Evolutionary conservation across 2,797 vertebrate genomes (phyloP).

Genomic region (Pteronotus mesoamericanus): DNA sequence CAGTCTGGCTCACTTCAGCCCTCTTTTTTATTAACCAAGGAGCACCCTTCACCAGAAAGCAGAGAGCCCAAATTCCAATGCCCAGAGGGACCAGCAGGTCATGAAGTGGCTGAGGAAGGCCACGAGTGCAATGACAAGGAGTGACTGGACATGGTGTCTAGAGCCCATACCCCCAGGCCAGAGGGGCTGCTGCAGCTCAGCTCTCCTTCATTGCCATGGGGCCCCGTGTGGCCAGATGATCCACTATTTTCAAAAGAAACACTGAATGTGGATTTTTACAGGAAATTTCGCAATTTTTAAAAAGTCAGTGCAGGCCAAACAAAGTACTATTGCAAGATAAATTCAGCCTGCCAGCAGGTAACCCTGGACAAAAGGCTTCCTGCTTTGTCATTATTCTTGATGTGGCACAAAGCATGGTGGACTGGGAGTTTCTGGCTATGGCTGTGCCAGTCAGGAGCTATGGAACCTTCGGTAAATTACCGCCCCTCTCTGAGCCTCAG

Average conservation of each 20-base stretch:
- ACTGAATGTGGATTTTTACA: neutral
- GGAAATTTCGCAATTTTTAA: neutral
- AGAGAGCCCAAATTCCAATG: neutral
- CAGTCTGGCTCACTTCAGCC: neutral
- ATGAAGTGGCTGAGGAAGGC: neutral
- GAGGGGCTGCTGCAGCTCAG: neutral
- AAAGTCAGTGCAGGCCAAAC: neutral
- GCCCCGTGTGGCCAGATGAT: neutral
- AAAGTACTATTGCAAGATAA: neutral
- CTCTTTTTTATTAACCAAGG: neutral
- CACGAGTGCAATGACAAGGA: neutral
- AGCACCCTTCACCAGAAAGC: neutral
- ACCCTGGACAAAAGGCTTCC: neutral
- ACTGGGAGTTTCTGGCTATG: neutral
- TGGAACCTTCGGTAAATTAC: neutral
- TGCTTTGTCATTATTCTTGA: neutral
- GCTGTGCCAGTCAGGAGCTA: neutral
- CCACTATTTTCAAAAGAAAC: conserved; percentile 18
- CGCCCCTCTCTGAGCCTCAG: neutral
- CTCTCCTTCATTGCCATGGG: neutral
- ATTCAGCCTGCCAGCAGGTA: neutral
- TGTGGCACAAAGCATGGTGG: neutral
- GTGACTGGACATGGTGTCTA: neutral
- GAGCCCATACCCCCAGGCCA: neutral
- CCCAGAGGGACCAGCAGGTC: neutral